Percentiles rank a stretch among this genome's conserved stretches.
Conservation (phyloP, 2,113 vertebrate species). For the Diglossa brunneiventris region DNA sequence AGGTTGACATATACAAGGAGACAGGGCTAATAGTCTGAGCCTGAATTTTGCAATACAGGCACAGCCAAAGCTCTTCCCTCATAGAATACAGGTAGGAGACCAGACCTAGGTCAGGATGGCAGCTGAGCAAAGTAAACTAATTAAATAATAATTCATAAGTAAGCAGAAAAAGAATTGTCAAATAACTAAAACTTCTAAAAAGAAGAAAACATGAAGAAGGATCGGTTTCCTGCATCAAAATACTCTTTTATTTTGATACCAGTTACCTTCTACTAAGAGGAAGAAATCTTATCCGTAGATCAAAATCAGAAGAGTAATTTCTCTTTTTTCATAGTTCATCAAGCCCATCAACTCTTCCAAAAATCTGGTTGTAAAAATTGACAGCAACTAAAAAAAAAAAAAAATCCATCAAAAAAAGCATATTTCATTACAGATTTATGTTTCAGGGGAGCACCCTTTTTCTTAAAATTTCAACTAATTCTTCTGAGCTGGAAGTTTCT, state of each 20-base stretch:
- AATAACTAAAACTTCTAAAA: not conserved
- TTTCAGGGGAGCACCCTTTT: not conserved
- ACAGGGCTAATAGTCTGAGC: not conserved
- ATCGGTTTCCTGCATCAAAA: not conserved
- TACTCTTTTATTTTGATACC: not conserved
- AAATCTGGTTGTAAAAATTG: not conserved
- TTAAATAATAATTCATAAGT: not conserved
- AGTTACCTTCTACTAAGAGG: not conserved
- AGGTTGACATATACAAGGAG: not conserved
- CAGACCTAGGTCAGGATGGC: not conserved
- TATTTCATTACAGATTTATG: not conserved
- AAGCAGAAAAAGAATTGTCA: not conserved
- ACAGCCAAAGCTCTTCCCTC: not conserved
- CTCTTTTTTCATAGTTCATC: not conserved
- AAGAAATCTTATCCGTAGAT: not conserved
- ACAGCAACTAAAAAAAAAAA: not conserved
- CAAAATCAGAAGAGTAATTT: not conserved
- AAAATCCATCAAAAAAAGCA: not conserved
- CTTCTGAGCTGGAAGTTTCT: constrained; percentile 6
- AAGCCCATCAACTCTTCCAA: not conserved
- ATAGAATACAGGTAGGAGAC: not conserved
- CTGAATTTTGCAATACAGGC: not conserved
- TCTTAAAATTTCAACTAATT: not conserved
- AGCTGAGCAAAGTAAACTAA: not conserved
- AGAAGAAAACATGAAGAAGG: not conserved